Base-by-base conservation (phyloP, 2,797 vertebrate species). In the Notoglanidium macrostoma region DNA sequence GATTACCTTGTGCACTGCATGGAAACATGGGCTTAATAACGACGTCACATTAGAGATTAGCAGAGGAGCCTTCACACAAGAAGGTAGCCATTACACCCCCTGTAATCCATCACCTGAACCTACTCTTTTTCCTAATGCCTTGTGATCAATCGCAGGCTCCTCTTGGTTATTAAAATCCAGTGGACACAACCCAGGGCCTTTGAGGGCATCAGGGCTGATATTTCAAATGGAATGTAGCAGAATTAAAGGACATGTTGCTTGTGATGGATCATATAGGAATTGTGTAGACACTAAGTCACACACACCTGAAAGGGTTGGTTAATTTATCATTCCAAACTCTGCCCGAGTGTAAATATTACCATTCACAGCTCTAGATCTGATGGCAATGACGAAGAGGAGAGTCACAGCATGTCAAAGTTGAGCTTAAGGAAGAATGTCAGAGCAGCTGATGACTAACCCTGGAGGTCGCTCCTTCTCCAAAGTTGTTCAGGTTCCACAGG, bases 401-500 rank as follows among this genome's bases (percentile, higher is more conserved):
- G 84, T 82, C 19, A 35, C 11, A 54, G 63, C 44, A 65, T 46
- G 65, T 9, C 1, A 21, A 17, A 26, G 14, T 55, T 32, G 74
- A 88, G 80, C 63, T 79, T 79, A 79, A 81, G 55, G 3, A 76
- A 85, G 44, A 85, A 83, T 61, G 86, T 85, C 77, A 72, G 70
- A 83, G 84, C 73, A 72, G 74, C 40, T 67, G 84, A 54, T 32
- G 17, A 91, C 96, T 92, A 93, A 98, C 97, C 94, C 96, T 96
- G 88, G 95, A 93, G 87, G 93, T 94, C 3, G 93, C 73, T 14
- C 89, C 93, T 79, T 96, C 95, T 0, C 91, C 89, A 23, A 95
- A 94, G 3, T 89, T 95, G 93, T 92, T 93, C 86, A 98, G 94
- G 21, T 96, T 96, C 97, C 97, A 98, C 59, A 98, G 92, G 85